Evolutionary conservation across 2,113 vertebrate species (phyloP).

Genomic region (Erpornis zantholeuca): DNA sequence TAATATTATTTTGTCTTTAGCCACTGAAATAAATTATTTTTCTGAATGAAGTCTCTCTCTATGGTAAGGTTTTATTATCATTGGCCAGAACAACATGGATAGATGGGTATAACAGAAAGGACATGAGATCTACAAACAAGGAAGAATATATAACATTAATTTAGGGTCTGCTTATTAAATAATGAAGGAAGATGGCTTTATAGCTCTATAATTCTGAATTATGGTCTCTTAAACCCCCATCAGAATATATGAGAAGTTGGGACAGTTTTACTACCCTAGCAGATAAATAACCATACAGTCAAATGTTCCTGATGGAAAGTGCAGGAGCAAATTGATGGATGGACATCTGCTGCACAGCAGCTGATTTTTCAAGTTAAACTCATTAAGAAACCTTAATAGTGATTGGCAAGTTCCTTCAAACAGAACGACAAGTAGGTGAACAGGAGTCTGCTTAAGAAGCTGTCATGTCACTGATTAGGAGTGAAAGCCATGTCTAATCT

Average conservation of each 20-base stretch:
- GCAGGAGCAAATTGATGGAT: neutral
- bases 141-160: neutral
- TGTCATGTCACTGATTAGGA: slow-evolving; percentile 12
- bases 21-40: neutral
- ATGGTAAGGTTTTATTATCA: neutral
- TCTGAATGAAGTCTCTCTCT: neutral
- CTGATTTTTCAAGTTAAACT: slow-evolving; percentile 13
- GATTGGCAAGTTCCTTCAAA: slow-evolving; percentile 37
- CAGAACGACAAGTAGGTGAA: neutral
- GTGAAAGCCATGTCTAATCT: slow-evolving; percentile 42
- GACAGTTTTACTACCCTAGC: slow-evolving; percentile 19
- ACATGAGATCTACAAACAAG: neutral
- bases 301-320: neutral
- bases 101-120: neutral
- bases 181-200: slow-evolving; percentile 34
- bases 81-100: neutral
- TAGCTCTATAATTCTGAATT: slow-evolving; percentile 29
- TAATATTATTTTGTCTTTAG: neutral
- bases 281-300: slow-evolving; percentile 35
- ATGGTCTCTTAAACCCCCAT: slow-evolving; percentile 17
- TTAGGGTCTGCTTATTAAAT: slow-evolving; percentile 17
- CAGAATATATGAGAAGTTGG: slow-evolving; percentile 2
- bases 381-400: slow-evolving; percentile 35
- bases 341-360: neutral
- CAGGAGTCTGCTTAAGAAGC: neutral